These are phyloP conservation scores for Copidosoma aretas DNA, from an alignment of 2,888 invertebrate species.

Conservation along the genomic window DNA sequence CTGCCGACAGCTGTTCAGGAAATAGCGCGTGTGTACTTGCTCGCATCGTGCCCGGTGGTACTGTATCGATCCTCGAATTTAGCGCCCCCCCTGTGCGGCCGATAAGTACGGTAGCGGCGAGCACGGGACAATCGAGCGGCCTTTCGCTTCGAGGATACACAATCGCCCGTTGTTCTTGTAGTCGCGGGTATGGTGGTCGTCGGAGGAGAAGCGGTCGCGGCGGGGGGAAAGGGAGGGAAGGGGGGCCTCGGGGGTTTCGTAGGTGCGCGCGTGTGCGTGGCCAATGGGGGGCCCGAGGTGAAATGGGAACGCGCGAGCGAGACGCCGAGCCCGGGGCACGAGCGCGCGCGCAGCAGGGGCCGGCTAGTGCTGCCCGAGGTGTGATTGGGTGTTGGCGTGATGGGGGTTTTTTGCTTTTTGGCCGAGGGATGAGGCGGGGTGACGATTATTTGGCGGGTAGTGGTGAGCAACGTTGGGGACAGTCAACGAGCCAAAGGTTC, in stretches of 20 bases:
- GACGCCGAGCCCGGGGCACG: constrained; percentile 52
- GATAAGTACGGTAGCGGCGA: constrained; percentile 54
- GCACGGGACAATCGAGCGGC: constrained; percentile 59
- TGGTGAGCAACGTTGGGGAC: too few relatives aligned
- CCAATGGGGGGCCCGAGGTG: constrained; percentile 1
- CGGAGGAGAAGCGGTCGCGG: constrained; percentile 52
- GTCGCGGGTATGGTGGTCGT: neutral
- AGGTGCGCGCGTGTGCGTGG: neutral
- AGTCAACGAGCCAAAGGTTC: too few relatives aligned
- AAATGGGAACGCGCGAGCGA: constrained; percentile 62
- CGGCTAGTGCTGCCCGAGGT: neutral
- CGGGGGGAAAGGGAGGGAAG: constrained; percentile 49
- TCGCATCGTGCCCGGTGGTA: constrained; percentile 28
- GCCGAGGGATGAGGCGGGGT: too few relatives aligned
- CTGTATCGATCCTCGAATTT: neutral
- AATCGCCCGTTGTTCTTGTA: neutral
- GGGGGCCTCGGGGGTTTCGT: neutral
- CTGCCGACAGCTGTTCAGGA: constrained; percentile 61
- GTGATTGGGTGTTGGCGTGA: too few relatives aligned
- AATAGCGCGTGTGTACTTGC: constrained; percentile 60
- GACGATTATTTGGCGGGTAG: too few relatives aligned
- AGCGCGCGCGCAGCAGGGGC: constrained; percentile 29
- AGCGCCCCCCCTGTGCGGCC: constrained; percentile 3
- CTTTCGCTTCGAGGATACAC: constrained; percentile 58
- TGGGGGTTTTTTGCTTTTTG: too few relatives aligned